Evolutionary conservation across 2,888 invertebrate genomes (phyloP).

Genomic region (Tinea semifulvella): DNA sequence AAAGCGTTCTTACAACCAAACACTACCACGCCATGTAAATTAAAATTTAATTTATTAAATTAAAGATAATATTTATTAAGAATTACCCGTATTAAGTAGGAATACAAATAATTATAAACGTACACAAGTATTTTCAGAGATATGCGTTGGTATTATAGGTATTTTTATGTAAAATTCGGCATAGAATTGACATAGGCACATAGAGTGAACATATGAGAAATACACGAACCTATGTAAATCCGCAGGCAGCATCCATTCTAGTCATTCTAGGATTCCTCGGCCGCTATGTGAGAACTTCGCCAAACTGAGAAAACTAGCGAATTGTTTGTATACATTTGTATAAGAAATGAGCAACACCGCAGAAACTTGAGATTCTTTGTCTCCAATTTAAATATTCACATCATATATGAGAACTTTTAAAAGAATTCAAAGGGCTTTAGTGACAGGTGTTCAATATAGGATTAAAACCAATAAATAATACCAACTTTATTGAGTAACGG

Average conservation of each 20-base stretch:
- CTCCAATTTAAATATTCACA: not conserved
- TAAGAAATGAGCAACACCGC: constrained; percentile 48
- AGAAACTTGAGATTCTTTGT: constrained; percentile 27
- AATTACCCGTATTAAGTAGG: too few species aligned
- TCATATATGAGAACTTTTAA: constrained; percentile 5
- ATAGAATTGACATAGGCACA: too few species aligned
- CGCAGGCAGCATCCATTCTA: constrained; percentile 38
- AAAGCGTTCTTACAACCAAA: too few species aligned
- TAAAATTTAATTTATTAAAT: too few species aligned
- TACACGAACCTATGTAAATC: constrained; percentile 52
- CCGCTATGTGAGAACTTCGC: constrained; percentile 49
- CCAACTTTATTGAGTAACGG: too few species aligned
- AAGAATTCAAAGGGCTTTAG: not conserved
- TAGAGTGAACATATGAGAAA: not conserved
- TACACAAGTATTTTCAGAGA: too few species aligned
- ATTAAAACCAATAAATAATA: too few species aligned
- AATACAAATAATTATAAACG: too few species aligned
- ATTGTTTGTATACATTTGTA: constrained; percentile 56
- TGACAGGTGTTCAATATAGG: constrained; percentile 8
- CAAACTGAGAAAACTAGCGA: constrained; percentile 40
- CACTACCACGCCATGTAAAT: too few species aligned
- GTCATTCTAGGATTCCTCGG: constrained; percentile 45
- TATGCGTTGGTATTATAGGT: too few species aligned
- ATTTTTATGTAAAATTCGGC: too few species aligned
- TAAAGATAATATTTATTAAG: too few species aligned